phyloP scores from a whole-genome alignment of 1,140 invertebrate genomes.

The Matsumurasca onukii region DNA sequence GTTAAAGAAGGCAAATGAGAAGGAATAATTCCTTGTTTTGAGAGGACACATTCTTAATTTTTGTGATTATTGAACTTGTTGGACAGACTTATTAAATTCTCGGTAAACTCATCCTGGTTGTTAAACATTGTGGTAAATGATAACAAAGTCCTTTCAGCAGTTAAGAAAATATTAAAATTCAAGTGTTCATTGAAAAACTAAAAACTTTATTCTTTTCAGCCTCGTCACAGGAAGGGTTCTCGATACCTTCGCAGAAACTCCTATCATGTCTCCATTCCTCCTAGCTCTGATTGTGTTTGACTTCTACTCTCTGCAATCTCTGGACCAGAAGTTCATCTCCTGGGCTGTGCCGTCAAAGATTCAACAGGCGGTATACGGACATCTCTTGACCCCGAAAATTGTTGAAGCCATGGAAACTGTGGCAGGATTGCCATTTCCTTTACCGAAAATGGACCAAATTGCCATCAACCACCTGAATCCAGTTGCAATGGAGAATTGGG shows the following conservation, averaged over 20 bases:
- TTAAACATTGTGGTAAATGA: background rate
- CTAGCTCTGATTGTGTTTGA: conserved; percentile 70
- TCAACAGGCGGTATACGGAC: background rate
- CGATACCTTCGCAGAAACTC: conserved; percentile 61
- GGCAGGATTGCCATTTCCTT: conserved; percentile 19
- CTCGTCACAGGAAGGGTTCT: conserved; percentile 4
- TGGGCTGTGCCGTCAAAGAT: conserved; percentile 32
- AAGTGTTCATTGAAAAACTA: background rate
- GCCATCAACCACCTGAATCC: conserved; percentile 77
- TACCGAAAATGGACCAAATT: conserved; percentile 62
- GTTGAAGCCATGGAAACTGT: conserved; percentile 16
- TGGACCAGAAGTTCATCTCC: conserved; percentile 11
- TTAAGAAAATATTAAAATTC: background rate
- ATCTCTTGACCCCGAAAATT: conserved; percentile 28
- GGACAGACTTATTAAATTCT: background rate
- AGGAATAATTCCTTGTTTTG: too few species aligned
- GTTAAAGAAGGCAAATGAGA: too few species aligned
- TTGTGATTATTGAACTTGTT: background rate
- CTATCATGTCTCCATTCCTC: conserved; percentile 76
- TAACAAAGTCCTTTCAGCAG: background rate
- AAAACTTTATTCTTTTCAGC: background rate
- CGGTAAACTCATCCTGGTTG: background rate
- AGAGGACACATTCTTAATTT: background rate
- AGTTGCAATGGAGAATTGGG: conserved; percentile 86
- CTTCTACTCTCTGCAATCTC: conserved; percentile 47